Base-by-base conservation (phyloP, 2,113 vertebrate genomes). In the Ondatra zibethicus region DNA sequence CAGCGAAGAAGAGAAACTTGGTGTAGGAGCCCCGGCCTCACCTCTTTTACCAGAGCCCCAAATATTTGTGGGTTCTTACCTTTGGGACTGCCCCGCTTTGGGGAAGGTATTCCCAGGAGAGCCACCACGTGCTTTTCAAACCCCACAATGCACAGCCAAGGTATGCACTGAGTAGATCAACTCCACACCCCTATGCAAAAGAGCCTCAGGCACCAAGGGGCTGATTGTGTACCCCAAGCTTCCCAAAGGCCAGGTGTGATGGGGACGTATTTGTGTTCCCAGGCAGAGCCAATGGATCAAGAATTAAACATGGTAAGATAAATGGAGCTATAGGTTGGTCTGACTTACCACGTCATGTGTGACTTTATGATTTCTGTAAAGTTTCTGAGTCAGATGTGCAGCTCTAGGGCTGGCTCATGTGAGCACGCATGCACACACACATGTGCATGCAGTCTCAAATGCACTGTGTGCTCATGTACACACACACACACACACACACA, bases 11-110 rank as follows among this genome's bases (percentile, higher is more conserved):
- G 7, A 52, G 27, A 39, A 21, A 14, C 2, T 31, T 27, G 8
- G 39, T 14, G 55, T 5, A 1, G 10, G 23, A 50, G 55, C 21
- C 36, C 36, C 36, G 17, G 52, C 13, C 39, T n/a, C 16, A 7
- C 5, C 5, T 58, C 65, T 45, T 5, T 3, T 0, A 7, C 33
- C 33, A 7, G 1, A 36, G 1, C 2, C 5, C 0, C 13, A 55
- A 42, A 0, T 0, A 0, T 4, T 29, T 1, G 0, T 0, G n/a
- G 0, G 0, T 23, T 11, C 42, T 19, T 23, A 27, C 14, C 33
- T 50, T 39, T 23, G 1, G 0, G 12, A 3, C 19, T 31, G 47
- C 13, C 1, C 6, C 25, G 7, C 47, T 7, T 5, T 0, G 0
- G 4, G 0, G 17, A 31, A 4, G 8, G 6, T 10, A 3, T 10